Base-by-base conservation (phyloP, 1,140 invertebrate species). In the Pteromalus puparum region DNA sequence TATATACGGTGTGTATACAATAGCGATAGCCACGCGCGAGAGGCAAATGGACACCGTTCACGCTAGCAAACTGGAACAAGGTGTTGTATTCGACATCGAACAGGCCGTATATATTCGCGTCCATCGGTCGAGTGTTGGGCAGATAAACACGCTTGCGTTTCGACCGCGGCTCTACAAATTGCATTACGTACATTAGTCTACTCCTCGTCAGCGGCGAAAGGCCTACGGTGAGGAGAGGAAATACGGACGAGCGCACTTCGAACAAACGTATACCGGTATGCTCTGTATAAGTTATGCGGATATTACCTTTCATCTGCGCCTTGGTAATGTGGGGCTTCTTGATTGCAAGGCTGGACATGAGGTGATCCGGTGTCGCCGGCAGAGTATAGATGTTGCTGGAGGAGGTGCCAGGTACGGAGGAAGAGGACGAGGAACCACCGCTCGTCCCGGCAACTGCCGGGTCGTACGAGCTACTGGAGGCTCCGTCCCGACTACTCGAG, bases 221-320 rank as follows among this genome's bases (percentile, higher is more conserved):
- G 53, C 21, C 18, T 3, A 61, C 18, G 18, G 4, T 6, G 53
- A 21, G 53, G 18, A 18, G 53, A n/a, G 21, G 3, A 5, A 4
- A 61, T 21, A 61, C 18, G 15, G 21, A 61, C 18, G 18, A 21
- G 15, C 53, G 18, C 15, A 61, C 53, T 18, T n/a, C n/a, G n/a
- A n/a, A n/a, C n/a, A n/a, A n/a, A n/a, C n/a, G n/a, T n/a, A n/a
- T n/a, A n/a, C n/a, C n/a, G n/a, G n/a, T n/a, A n/a, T n/a, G n/a
- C n/a, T n/a, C n/a, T n/a, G n/a, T n/a, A n/a, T n/a, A n/a, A n/a
- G n/a, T n/a, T n/a, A 2, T 1, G 24, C 24, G 26, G n/a, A 65
- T 65, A 34, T 68, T 86, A 90, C 95, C 96, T 92, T 96, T 96
- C 96, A 97, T 96, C 89, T 97, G 96, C 1, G 95, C 95, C 88